Conservation (phyloP, 2,113 vertebrate genomes). For the Perccottus glenii region DNA sequence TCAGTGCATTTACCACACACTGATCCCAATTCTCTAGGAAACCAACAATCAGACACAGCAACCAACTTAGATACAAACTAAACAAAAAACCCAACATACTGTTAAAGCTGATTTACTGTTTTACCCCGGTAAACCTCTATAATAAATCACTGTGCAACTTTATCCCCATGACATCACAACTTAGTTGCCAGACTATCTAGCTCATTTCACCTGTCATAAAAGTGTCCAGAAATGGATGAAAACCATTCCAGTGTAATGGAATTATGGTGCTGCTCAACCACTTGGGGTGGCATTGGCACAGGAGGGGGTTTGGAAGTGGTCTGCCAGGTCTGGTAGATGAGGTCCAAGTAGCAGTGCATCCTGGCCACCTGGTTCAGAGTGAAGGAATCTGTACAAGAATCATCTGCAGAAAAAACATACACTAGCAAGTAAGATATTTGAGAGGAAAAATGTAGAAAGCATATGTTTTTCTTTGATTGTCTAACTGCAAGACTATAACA, state of each 20-base stretch:
- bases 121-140: neutral
- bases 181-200: slow-evolving; percentile 27
- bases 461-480: neutral
- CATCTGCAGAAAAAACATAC: slow-evolving; percentile 81
- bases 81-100: slow-evolving; percentile 16
- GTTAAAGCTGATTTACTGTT: neutral
- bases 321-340: slow-evolving; percentile 96
- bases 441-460: neutral
- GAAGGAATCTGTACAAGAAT: slow-evolving; percentile 96
- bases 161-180: neutral
- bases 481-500: too few species aligned
- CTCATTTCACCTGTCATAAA: slow-evolving; percentile 95
- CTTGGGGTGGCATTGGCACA: slow-evolving; percentile 88
- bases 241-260: slow-evolving; percentile 93
- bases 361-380: slow-evolving; percentile 96
- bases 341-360: slow-evolving; percentile 99
- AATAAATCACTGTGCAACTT: slow-evolving; percentile 1
- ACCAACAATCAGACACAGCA: slow-evolving; percentile 88
- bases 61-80: slow-evolving; percentile 89
- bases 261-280: slow-evolving; percentile 84
- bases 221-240: slow-evolving; percentile 90
- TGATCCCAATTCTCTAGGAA: slow-evolving; percentile 99
- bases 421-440: neutral
- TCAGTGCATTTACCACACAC: slow-evolving; percentile 94
- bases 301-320: slow-evolving; percentile 86